Base-by-base conservation (phyloP, 2,888 invertebrate species). In the Dimorphilus gyrociliatus region DNA sequence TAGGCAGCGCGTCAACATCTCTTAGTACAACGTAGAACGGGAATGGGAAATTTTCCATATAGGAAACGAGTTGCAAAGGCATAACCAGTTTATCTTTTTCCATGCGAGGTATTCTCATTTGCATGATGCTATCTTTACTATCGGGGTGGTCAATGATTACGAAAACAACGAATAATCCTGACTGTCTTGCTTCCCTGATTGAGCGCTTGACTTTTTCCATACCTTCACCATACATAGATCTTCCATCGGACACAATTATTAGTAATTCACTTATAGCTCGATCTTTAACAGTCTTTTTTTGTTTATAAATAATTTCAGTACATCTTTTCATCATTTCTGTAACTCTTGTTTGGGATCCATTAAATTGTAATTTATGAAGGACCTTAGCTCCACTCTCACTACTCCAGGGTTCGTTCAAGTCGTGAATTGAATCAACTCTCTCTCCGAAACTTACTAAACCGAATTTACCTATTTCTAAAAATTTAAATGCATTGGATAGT, bases 41-140 rank as follows among this genome's bases (percentile, higher is more conserved):
- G 63, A 99, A 97, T 1, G 97, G 97, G 64, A 99, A 99, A 27
- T 73, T 73, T 50, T 92, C 90, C 69, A 99, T 74, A 59, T 94
- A 94, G 0, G 78, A 74, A 43, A n/a, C n/a, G n/a, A n/a, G n/a
- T n/a, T n/a, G n/a, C n/a, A n/a, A n/a, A n/a, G n/a, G n/a, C n/a
- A n/a, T 32, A 38, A 12, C 16, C 33, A 23, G n/a, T 2, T 25
- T 4, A 33, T 30, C 4, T 6, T 33, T 4, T 30, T 30, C 4
- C 1, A 15, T 13, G n/a, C 4, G 31, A 10, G 29, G 4, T 1
- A 3, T 17, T 17, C 8, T 34, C 12, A 12, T 10, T 2, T 19
- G 17, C 6, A 18, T 26, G 19, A 18, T 18, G 19, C 16, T 13
- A 26, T 13, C 82, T 72, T 84, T 81, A 57, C 78, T 81, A 40